Base-by-base conservation (phyloP, 2,888 invertebrate genomes). In the Drosophila sordidapex region DNA sequence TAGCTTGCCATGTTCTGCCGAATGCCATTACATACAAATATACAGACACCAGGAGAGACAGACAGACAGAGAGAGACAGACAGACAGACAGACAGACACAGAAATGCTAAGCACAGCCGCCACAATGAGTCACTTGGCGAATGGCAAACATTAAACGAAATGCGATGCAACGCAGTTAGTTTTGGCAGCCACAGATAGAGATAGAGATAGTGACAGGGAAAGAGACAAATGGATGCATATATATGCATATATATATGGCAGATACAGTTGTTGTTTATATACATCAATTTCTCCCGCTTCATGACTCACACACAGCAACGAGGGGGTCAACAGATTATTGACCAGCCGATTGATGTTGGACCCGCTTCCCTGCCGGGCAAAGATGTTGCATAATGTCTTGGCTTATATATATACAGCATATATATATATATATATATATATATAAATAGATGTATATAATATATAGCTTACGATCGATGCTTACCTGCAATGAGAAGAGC, bases 131-230 rank as follows among this genome's bases (percentile, higher is more conserved):
- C 77, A 75, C 49, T 76, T 38, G 53, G 71, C 57, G 57, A 64
- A 61, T 63, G 63, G 76, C 59, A 62, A 74, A 62, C 53, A 43
- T 53, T 63, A 52, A 36, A 27, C 27, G 38, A 56, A 38, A 48
- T 56, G 63, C 76, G 76, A 75, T 74, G 74, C 74, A 70, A 70
- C 71, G 60, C 74, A 75, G 74, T 75, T 75, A 76, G 76, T 75
- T 75, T 75, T 75, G 74, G 71, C 74, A 76, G 60, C 56, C 49
- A 25, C 59, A 70, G 51, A 73, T 29, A 57, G 59, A 74, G 58
- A 51, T 53, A 59, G 27, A 63, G 40, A 70, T 15, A 33, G 51
- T 2, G 11, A 48, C 48, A 64, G 35, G 13, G 10, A 25, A 13
- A 25, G 8, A 35, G 25, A 40, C 29, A 29, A 51, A 61, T 27